Conservation (phyloP, 2,113 vertebrate species). For the Phrynosoma blainvillii region DNA sequence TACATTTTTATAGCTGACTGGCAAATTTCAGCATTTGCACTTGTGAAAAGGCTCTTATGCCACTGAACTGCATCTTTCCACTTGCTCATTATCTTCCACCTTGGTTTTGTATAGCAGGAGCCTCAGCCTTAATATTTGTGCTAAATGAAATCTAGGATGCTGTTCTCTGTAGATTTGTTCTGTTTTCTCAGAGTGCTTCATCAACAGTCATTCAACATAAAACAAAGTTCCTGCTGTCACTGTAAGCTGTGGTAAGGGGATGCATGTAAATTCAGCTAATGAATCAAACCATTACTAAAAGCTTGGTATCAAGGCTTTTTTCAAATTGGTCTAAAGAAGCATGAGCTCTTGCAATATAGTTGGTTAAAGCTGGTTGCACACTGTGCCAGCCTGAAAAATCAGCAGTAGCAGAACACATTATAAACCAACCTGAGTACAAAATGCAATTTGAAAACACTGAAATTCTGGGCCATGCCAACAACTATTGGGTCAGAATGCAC, state of each 20-base stretch:
- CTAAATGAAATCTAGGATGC: neutral
- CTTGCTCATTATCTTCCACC: neutral
- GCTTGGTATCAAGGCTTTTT: neutral
- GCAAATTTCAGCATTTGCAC: neutral
- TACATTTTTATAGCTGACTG: neutral
- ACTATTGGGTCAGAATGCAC: too few species aligned
- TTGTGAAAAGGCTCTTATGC: constrained; percentile 2
- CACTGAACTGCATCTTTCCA: neutral
- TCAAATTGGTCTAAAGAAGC: too few species aligned
- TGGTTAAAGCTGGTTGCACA: too few species aligned
- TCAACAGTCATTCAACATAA: constrained; percentile 5
- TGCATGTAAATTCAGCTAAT: neutral
- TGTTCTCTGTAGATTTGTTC: neutral
- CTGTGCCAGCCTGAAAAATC: too few species aligned
- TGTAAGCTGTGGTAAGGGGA: too few species aligned
- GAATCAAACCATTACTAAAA: neutral
- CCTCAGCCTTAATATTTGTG: neutral
- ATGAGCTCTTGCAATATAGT: too few species aligned
- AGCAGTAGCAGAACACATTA: too few species aligned
- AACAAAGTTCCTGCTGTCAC: neutral
- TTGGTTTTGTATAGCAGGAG: neutral
- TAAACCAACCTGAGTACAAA: too few species aligned
- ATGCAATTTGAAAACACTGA: too few species aligned
- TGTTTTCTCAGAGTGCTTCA: constrained; percentile 31
- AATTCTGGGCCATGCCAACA: too few species aligned